Base-by-base conservation (phyloP, 2,113 vertebrate species). In the Ctenodactylus gundi region DNA sequence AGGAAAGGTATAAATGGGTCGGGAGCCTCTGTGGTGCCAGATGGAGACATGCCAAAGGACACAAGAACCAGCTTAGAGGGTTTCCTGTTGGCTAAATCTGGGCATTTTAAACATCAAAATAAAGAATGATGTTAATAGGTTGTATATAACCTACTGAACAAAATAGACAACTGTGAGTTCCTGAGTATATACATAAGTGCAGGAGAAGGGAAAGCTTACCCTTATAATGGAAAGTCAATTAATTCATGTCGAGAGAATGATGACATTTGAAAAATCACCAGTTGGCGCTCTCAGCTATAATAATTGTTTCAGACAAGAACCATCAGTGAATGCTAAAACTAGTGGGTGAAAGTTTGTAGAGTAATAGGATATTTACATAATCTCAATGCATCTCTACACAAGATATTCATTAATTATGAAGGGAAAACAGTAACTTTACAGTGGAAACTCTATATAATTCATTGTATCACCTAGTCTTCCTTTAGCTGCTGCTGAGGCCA, bases 71-170 rank as follows among this genome's bases (percentile, higher is more conserved):
- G 36, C 84, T 87, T 80, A 39, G 60, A 92, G 70, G 15, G 46
- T 64, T 91, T 94, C 81, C 81, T 91, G 55, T 36, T 94, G 64
- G 92, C 46, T 76, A 80, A 73, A 89, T 80, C 53, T 75, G 75
- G 31, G 18, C 70, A 96, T 78, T 86, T 53, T 86, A 44, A 68
- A 90, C n/a, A 93, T 86, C 64, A 46, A 91, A 91, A 95, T 93
- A 92, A 91, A 78, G 77, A 93, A 78, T 89, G 80, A 85, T 67
- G 75, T 88, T 86, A 89, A 82, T 94, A 55, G 51, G 51, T 93
- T 90, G 93, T 78, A 64, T 80, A 93, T 53, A 84, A 88, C 58
- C 9, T 87, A 91, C 29, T 44, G 34, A 94, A 68, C 94, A 85
- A 73, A 83, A 80, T 1, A 90, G 77, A 82, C 81, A 92, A 92